Conservation (phyloP, 2,113 vertebrate species). For the Sprattus sprattus region DNA sequence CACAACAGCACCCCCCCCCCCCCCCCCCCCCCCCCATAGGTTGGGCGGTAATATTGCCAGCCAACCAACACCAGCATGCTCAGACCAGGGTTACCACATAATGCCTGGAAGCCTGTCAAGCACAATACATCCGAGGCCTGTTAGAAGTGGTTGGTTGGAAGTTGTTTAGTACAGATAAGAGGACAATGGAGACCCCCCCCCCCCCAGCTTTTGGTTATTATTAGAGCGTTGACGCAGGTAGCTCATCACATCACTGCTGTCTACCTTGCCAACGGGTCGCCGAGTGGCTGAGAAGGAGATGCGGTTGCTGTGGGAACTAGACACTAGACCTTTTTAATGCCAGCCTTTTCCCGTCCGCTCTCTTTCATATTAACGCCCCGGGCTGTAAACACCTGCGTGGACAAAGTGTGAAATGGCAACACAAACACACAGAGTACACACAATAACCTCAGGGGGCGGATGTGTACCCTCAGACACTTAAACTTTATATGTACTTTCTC, state of each 20-base stretch:
- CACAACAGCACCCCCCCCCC: neutral
- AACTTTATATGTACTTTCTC: neutral
- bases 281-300: slow-evolving; percentile 16
- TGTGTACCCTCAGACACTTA: neutral
- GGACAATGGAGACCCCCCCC: neutral
- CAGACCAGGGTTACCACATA: neutral
- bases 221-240: slow-evolving; percentile 32
- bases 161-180: neutral
- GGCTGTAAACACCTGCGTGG: neutral
- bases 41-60: neutral
- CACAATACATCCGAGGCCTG: neutral
- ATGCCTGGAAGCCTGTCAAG: neutral
- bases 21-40: no score
- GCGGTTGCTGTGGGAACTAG: slow-evolving; percentile 35
- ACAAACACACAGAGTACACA: neutral
- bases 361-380: neutral
- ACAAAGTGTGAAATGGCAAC: neutral
- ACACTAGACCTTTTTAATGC: neutral
- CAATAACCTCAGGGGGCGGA: neutral
- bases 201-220: slow-evolving; percentile 20
- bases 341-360: neutral
- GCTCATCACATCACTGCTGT: neutral
- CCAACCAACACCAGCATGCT: neutral
- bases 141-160: neutral
- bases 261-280: slow-evolving; percentile 5